These are phyloP conservation scores for Eilema depressum DNA, from an alignment of 2,888 invertebrate genomes.

Conservation along the genomic window DNA sequence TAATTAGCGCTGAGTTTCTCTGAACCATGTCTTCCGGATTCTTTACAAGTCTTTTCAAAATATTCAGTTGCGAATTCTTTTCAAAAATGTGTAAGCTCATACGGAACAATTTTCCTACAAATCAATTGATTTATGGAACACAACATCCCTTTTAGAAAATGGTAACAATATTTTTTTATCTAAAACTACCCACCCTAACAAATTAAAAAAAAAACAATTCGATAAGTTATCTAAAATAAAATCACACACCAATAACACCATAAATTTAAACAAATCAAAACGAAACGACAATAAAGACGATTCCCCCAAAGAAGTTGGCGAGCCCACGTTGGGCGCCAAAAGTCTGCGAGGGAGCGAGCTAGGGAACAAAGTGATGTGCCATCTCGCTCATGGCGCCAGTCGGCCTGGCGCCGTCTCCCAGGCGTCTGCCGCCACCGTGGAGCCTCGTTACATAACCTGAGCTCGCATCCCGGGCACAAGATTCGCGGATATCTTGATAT, in stretches of 20 bases:
- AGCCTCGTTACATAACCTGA: constrained; percentile 77
- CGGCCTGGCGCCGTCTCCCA: constrained; percentile 84
- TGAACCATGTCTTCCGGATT: no score
- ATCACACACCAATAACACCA: constrained; percentile 50
- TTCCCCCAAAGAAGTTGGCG: constrained; percentile 40
- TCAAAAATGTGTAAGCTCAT: background rate
- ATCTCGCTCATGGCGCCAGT: constrained; percentile 82
- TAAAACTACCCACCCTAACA: constrained; percentile 18
- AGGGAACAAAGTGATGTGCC: constrained; percentile 31
- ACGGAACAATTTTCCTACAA: background rate
- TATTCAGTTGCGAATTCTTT: no score
- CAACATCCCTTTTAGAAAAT: background rate
- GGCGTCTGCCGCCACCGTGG: constrained; percentile 73
- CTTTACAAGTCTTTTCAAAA: no score
- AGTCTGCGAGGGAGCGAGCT: constrained; percentile 53
- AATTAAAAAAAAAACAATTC: constrained; percentile 31
- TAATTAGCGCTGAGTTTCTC: no score
- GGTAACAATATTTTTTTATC: background rate
- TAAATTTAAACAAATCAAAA: constrained; percentile 74
- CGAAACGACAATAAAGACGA: constrained; percentile 58
- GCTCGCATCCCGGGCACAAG: constrained; percentile 47
- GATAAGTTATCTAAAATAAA: constrained; percentile 33
- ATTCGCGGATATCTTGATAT: constrained; percentile 33
- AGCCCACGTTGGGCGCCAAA: constrained; percentile 71
- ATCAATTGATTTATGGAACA: background rate